phyloP scores from a whole-genome alignment of 2,797 vertebrate species.

The Sebastes aleutianus region DNA sequence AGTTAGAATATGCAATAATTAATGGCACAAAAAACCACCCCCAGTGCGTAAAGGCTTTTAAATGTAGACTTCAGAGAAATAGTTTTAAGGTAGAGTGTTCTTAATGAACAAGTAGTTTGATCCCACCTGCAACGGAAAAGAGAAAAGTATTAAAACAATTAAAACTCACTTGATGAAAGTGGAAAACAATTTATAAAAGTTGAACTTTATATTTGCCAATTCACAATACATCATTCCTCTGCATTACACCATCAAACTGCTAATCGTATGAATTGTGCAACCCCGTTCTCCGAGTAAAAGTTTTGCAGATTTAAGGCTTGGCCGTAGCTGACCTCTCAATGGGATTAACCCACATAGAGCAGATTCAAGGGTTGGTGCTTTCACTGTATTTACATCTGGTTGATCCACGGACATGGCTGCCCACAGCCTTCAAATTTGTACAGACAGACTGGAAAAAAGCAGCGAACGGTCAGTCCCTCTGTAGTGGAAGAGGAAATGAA shows the following conservation, averaged over 20 bases:
- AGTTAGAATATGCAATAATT: no score
- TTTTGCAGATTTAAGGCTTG: slow-evolving; percentile 10
- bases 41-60: no score
- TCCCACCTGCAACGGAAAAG: neutral
- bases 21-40: no score
- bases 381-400: slow-evolving; percentile 39
- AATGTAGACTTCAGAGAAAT: neutral
- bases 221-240: neutral
- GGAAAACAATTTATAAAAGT: neutral
- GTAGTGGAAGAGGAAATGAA: neutral
- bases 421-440: neutral
- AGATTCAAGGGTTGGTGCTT: neutral
- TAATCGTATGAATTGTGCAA: neutral
- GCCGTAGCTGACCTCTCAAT: neutral
- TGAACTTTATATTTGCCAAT: neutral
- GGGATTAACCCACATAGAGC: slow-evolving; percentile 19
- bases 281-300: neutral
- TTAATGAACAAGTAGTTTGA: neutral
- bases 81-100: neutral
- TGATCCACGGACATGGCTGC: neutral
- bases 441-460: neutral
- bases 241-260: neutral
- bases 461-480: neutral
- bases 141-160: neutral
- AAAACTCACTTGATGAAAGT: neutral